Conservation (phyloP, 1,140 invertebrate genomes). For the Drosophila carrolli region DNA sequence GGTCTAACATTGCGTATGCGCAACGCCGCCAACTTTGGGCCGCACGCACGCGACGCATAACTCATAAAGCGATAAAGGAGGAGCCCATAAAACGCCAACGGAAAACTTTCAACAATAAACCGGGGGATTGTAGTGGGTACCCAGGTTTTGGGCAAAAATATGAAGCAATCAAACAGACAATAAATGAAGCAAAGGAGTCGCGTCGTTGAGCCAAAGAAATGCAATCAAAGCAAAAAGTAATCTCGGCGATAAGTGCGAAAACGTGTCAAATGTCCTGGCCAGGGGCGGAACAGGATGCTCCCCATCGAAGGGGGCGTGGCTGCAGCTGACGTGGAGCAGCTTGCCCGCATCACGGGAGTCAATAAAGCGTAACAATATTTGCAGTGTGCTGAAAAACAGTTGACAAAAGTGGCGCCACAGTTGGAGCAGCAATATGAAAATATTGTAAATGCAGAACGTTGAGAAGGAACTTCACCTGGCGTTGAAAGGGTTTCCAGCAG, state of each 20-base stretch:
- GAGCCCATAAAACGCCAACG: slow-evolving; percentile 58
- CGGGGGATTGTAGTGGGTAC: slow-evolving; percentile 24
- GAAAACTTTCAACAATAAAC: slow-evolving; percentile 66
- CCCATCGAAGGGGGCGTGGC: slow-evolving; percentile 10
- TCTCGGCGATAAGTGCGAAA: slow-evolving; percentile 80
- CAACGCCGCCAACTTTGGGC: slow-evolving; percentile 41
- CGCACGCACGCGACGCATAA: slow-evolving; percentile 68
- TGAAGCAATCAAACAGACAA: slow-evolving; percentile 76
- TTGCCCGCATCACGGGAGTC: slow-evolving; percentile 48
- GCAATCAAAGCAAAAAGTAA: slow-evolving; percentile 80
- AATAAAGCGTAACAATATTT: slow-evolving; percentile 65
- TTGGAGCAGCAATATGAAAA: slow-evolving; percentile 66
- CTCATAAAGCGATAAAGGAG: slow-evolving; percentile 77
- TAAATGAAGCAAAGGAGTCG: slow-evolving; percentile 62
- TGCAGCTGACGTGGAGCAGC: slow-evolving; percentile 60
- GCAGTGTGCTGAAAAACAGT: slow-evolving; percentile 55
- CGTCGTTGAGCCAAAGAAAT: slow-evolving; percentile 47
- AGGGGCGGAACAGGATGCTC: slow-evolving; percentile 4
- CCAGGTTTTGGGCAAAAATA: slow-evolving; percentile 52
- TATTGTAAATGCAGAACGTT: slow-evolving; percentile 63
- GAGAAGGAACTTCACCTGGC: slow-evolving; percentile 25
- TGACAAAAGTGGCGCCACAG: slow-evolving; percentile 73
- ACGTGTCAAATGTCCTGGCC: slow-evolving; percentile 67
- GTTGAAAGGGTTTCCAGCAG: slow-evolving; percentile 6
- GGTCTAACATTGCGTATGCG: slow-evolving; percentile 64